Base-by-base conservation (phyloP, 2,888 invertebrate species). In the Agrenia bidenticulata region DNA sequence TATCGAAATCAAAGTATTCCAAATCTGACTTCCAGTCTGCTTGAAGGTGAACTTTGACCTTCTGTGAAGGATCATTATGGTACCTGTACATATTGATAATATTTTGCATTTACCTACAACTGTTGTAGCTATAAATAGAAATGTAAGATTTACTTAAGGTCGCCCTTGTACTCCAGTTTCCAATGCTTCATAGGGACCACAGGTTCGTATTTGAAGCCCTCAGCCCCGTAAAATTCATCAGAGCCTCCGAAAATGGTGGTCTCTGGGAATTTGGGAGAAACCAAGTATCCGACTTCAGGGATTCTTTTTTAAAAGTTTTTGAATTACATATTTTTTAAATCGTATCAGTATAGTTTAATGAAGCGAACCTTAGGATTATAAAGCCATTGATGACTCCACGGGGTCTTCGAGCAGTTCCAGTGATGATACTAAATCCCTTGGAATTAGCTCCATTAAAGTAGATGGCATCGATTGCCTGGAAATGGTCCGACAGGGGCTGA, bases 111-210 rank as follows among this genome's bases (percentile, higher is more conserved):
- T 39, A 7, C 39, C 9, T 11, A 39, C 39, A 15, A 39, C 7
- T 39, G 39, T n/a, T n/a, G n/a, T n/a, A n/a, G n/a, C n/a, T n/a
- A n/a, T n/a, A n/a, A n/a, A n/a, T n/a, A n/a, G n/a, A 51, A 42
- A 58, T 37, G 42, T 26, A 17, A 59, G 39, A 55, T 54, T 59
- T 71, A 81, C 83, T 85, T 85, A 83, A 91, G 85, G 74, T 85
- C 82, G 9, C 91, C 92, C 50, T 84, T 83, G 78, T 87, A 92
- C 2, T 82, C 79, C 0, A 92, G 77, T 17, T 81, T 83, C 92
- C 92, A 92, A 49, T 82, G 82, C 75, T 85, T 85, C 91, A 92
- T 91, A 1, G 90, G 86, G 64, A 85, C 83, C 0, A 88, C 80
- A 0, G 88, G 87, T 19, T 83, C 83, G 42, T 90, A 83, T 45